These are phyloP conservation scores for Nymphalis c-album DNA, from an alignment of 2,888 invertebrate genomes.

Conservation along the genomic window DNA sequence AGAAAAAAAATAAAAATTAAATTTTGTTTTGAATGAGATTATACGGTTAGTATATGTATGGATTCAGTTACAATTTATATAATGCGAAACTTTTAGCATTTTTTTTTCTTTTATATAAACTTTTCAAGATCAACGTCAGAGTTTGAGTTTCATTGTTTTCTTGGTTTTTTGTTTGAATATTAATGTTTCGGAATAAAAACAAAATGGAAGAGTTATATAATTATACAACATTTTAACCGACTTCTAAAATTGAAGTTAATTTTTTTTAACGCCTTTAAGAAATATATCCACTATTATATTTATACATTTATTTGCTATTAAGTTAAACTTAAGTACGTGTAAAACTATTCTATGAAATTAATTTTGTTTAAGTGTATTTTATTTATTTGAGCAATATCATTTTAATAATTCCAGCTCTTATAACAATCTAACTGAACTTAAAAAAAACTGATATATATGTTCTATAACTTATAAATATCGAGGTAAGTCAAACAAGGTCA, in stretches of 20 bases:
- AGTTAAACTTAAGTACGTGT: too few species aligned
- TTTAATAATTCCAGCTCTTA: too few species aligned
- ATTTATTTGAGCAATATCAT: too few species aligned
- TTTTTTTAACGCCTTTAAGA: too few species aligned
- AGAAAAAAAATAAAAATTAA: constrained; percentile 32
- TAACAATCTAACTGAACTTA: not conserved
- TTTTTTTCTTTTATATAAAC: not conserved
- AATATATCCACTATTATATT: too few species aligned
- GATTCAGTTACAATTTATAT: not conserved
- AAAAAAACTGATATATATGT: too few species aligned
- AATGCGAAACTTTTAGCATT: not conserved
- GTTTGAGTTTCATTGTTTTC: not conserved
- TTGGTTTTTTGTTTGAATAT: not conserved
- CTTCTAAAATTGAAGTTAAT: too few species aligned
- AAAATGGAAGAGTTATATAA: not conserved
- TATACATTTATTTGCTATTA: too few species aligned
- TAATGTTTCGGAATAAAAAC: not conserved
- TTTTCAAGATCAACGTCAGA: not conserved
- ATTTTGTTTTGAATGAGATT: not conserved
- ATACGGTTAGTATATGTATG: not conserved
- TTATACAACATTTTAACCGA: not conserved
- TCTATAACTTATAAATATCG: not conserved
- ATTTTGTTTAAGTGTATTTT: too few species aligned
- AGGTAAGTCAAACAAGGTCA: constrained; percentile 23
- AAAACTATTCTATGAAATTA: too few species aligned